A percentile compares a stretch with the other conserved stretches of the same genome.
These are phyloP conservation scores for Apotomis turbidana DNA, from an alignment of 2,888 invertebrate genomes.

Conservation along the genomic window DNA sequence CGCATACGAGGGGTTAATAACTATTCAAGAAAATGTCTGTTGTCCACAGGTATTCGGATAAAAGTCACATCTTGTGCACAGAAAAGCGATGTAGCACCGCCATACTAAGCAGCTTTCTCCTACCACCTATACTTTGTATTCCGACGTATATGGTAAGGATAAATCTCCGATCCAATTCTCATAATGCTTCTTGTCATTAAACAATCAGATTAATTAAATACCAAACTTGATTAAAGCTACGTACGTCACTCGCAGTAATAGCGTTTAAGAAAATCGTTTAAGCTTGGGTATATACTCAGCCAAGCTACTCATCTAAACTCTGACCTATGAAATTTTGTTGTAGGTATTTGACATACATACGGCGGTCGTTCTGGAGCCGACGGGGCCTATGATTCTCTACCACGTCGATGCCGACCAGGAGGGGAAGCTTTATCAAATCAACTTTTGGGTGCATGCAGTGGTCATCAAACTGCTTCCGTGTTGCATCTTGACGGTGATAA, in stretches of 20 bases:
- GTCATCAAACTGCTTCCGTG: slow-evolving; percentile 92
- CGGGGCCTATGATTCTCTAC: slow-evolving; percentile 74
- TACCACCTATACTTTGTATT: slow-evolving; percentile 91
- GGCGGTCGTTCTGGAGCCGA: slow-evolving; percentile 78
- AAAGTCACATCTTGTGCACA: slow-evolving; percentile 89
- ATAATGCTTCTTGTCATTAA: slow-evolving; percentile 22
- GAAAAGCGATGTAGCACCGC: slow-evolving; percentile 90
- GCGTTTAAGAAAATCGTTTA: background rate
- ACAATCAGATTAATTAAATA: slow-evolving; percentile 10
- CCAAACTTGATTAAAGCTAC: background rate
- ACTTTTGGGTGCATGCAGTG: slow-evolving; percentile 92
- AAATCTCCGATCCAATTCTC: slow-evolving; percentile 16
- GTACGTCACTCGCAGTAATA: slow-evolving; percentile 1
- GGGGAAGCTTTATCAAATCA: slow-evolving; percentile 86
- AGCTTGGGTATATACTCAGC: background rate
- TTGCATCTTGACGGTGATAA: slow-evolving; percentile 89
- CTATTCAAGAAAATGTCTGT: slow-evolving; percentile 2
- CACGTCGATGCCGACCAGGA: slow-evolving; percentile 83
- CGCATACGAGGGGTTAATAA: too few species aligned
- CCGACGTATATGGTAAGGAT: slow-evolving; percentile 89
- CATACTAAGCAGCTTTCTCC: slow-evolving; percentile 89
- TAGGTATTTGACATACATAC: slow-evolving; percentile 80
- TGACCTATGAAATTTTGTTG: slow-evolving; percentile 38
- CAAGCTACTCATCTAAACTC: too few species aligned
- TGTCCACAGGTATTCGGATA: slow-evolving; percentile 89